Evolutionary conservation across 2,797 vertebrate species (phyloP).

Genomic region (Onychomys arenicola): DNA sequence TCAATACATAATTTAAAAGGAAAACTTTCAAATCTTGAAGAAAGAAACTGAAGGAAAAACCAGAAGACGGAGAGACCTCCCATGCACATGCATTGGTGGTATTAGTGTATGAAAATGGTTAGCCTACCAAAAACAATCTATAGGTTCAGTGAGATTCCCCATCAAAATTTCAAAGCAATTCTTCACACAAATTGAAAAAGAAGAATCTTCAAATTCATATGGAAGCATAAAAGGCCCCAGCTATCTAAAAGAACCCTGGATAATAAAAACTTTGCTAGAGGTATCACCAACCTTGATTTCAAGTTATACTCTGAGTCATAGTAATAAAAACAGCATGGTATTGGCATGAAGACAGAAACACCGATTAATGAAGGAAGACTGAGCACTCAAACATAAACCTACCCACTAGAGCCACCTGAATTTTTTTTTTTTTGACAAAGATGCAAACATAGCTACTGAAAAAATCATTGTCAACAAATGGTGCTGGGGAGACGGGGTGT

Average conservation of each 20-base stretch:
- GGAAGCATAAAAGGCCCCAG: not conserved
- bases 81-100: not conserved
- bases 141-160: not conserved
- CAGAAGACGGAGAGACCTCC: not conserved
- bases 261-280: not conserved
- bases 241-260: not conserved
- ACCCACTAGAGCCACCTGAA: not conserved
- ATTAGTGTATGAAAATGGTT: not conserved
- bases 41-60: not conserved
- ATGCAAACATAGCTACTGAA: not conserved
- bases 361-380: not conserved
- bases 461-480: not conserved
- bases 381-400: not conserved
- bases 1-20: not conserved
- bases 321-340: not conserved
- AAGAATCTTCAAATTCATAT: not conserved
- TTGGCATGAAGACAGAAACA: not conserved
- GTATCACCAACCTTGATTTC: not conserved
- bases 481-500: not conserved
- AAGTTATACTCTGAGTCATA: not conserved
- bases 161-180: not conserved
- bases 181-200: not conserved
- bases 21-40: not conserved
- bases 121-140: not conserved
- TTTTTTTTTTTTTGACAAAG: not conserved